Evolutionary conservation across 2,797 vertebrate genomes (phyloP).

Genomic region (Sebastes ruberrimus): DNA sequence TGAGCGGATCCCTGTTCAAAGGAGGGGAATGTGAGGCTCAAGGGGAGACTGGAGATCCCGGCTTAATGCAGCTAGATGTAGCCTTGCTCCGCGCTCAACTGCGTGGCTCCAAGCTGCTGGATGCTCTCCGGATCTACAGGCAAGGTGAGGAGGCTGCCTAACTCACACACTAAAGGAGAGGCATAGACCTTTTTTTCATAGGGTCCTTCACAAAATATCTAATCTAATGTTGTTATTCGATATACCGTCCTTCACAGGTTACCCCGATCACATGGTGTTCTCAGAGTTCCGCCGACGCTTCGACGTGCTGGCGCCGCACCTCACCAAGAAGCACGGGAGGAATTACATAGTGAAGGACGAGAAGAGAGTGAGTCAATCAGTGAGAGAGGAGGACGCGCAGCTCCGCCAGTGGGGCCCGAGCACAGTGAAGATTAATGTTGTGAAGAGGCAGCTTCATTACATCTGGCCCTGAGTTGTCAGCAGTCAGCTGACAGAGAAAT

Average conservation of each 20-base stretch:
- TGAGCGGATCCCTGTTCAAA: conserved; percentile 80
- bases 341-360: conserved; percentile 98
- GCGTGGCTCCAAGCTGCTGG: conserved; percentile 91
- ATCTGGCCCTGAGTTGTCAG: conserved; percentile 73
- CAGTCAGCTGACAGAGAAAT: conserved; percentile 69
- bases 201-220: background rate
- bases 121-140: conserved; percentile 93
- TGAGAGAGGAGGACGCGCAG: conserved; percentile 38
- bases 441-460: conserved; percentile 74
- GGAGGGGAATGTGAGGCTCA: conserved; percentile 86
- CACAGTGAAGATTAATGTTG: conserved; percentile 73
- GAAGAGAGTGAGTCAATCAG: conserved; percentile 88
- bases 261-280: conserved; percentile 97
- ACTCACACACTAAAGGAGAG: background rate
- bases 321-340: conserved; percentile 96
- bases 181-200: background rate
- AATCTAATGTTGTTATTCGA: conserved; percentile 1
- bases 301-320: conserved; percentile 93
- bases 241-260: conserved; percentile 81
- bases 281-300: conserved; percentile 96
- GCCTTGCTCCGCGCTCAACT: conserved; percentile 93
- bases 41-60: conserved; percentile 86
- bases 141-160: conserved; percentile 85
- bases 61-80: conserved; percentile 93
- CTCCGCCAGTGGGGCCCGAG: conserved; percentile 46